Evolutionary conservation across 2,888 invertebrate genomes (phyloP), one percentile per base, ranked within the genome.

Genomic region (Ochropleura leucogaster): DNA sequence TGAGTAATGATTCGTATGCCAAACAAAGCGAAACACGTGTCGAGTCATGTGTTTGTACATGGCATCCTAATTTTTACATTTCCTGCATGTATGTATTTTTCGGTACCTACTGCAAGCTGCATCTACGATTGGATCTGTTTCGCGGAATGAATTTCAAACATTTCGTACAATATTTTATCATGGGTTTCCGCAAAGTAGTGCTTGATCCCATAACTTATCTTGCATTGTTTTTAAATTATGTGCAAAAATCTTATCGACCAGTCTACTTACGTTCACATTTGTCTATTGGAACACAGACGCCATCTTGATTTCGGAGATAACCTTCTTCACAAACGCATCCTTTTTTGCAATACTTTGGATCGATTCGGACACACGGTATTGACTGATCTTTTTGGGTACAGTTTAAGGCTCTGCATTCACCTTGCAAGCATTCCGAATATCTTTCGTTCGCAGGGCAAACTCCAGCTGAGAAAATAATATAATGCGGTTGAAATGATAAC

Each of bases 341-440:
- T 14, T 72, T 42, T 60, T 60, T 1, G 44, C 83, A 83, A 20
- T 2, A 72, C 8, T 14, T 0, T 30, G 80, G 80, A 30, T 63
- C 59, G 0, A 87, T 4, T 10, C 63, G 47, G 46, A 73, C 49
- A 30, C 89, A 89, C 1, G 76, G 20, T 49, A 88, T 66, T 14
- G 84, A n/a, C 47, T 79, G 10, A 30, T 68, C 83, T 66, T 72
- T 77, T 57, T 89, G 83, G 6, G 77, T 68, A 64, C 90, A 90
- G 55, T 84, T 78, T n/a, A 83, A 72, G 40, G 86, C 79, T 77
- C 85, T 77, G 53, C 90, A 89, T 68, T 82, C 72, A 7, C 67
- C 81, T 82, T 88, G 84, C 20, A 72, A 78, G 67, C 90, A 90
- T 47, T 14, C 53, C 0, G 86, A 87, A 73, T 82, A 88, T 46